These are phyloP conservation scores for Gasterosteus aculeatus DNA, from an alignment of 2,113 vertebrate genomes.

Conservation along the genomic window DNA sequence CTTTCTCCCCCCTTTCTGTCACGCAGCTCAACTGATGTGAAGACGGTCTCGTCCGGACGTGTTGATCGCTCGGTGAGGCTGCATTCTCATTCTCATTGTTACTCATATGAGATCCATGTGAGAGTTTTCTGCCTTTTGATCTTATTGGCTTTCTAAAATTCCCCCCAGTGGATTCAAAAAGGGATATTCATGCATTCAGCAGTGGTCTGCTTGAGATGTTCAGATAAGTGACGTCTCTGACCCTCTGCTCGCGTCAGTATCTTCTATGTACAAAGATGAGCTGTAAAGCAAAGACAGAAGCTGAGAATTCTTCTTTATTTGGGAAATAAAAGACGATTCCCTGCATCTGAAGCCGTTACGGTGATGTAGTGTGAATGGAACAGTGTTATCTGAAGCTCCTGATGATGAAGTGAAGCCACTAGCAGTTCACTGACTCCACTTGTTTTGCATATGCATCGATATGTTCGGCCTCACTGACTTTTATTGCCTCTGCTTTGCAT, in stretches of 20 bases:
- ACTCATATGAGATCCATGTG: constrained; percentile 32
- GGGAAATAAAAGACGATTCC: background rate
- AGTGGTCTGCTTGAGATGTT: constrained; percentile 17
- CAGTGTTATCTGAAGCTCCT: background rate
- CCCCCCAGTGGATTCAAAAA: constrained; percentile 7
- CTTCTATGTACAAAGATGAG: constrained; percentile 4
- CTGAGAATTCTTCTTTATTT: constrained; percentile 17
- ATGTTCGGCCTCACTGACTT: constrained; percentile 1
- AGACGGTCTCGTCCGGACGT: background rate
- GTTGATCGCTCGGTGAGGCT: constrained; percentile 27
- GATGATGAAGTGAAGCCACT: constrained; percentile 3
- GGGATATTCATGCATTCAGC: background rate
- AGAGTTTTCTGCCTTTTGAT: constrained; percentile 2
- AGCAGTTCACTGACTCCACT: background rate
- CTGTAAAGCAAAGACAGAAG: background rate
- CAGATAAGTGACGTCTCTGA: constrained; percentile 23
- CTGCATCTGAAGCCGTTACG: background rate
- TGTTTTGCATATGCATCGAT: constrained; percentile 1
- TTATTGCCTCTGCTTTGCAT: constrained; percentile 6
- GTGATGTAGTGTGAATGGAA: background rate
- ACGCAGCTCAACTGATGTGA: constrained; percentile 10
- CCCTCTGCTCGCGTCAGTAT: constrained; percentile 26
- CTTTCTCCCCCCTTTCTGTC: background rate
- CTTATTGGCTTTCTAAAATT: constrained; percentile 21
- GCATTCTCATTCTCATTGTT: constrained; percentile 34